These are phyloP conservation scores for Ophion costatus DNA, from an alignment of 2,888 invertebrate species.

Conservation along the genomic window DNA sequence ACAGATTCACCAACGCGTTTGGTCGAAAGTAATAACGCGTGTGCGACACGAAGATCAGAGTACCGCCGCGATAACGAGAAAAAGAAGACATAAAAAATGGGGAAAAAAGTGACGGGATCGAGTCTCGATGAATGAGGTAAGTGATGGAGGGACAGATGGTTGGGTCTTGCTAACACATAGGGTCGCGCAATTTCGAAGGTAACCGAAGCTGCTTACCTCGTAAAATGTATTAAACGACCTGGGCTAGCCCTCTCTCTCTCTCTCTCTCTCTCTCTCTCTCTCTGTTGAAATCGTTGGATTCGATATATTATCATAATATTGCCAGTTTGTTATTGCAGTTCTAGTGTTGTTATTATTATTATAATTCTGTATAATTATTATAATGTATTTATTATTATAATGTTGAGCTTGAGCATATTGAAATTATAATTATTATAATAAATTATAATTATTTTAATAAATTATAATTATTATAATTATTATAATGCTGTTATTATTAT, in stretches of 20 bases:
- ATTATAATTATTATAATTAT: too few relatives aligned
- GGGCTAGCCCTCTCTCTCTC: too few relatives aligned
- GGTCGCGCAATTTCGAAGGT: background rate
- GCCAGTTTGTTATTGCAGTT: too few relatives aligned
- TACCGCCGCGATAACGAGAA: background rate
- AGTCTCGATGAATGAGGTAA: slow-evolving; percentile 23
- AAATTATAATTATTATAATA: too few relatives aligned
- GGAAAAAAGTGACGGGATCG: slow-evolving; percentile 10
- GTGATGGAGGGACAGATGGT: slow-evolving; percentile 27
- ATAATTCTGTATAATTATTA: too few relatives aligned
- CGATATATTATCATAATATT: too few relatives aligned
- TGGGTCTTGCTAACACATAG: slow-evolving; percentile 2
- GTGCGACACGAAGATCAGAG: background rate
- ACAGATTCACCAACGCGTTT: background rate
- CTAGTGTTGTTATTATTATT: too few relatives aligned
- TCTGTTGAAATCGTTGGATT: too few relatives aligned
- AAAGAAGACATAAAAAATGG: slow-evolving; percentile 7
- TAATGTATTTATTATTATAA: too few relatives aligned
- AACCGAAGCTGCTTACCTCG: slow-evolving; percentile 43
- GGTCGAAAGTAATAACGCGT: background rate
- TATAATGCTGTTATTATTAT: too few relatives aligned
- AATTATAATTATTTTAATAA: too few relatives aligned
- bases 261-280: background rate
- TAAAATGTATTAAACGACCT: slow-evolving; percentile 56
- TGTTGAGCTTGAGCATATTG: too few relatives aligned